Base-by-base conservation (phyloP, 2,797 vertebrate species). In the Staurois parvus region DNA sequence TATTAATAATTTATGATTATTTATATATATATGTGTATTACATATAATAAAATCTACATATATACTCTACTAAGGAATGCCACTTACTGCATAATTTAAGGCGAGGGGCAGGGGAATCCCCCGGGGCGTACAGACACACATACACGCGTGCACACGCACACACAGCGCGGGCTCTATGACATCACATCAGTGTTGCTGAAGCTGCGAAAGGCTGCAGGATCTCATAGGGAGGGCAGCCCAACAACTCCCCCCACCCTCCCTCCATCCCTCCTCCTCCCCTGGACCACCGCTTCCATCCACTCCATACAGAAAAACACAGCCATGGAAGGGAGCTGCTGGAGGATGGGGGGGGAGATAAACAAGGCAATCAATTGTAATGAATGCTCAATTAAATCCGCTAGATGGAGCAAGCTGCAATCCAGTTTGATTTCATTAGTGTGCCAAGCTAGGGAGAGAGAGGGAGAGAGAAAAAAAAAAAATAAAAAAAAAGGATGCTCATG, bases 331-430 rank as follows among this genome's bases (percentile, higher is more conserved):
- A 79, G 56, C 40, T 34, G 67, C 37, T 32, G 67, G 68, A 67
- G 75, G 80, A 59, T 69, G 64, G 84, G 79, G 84, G 79, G 79
- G 52, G 80, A 78, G 29, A 79, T 79, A 68, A 83, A 79, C 80
- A 83, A 78, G 80, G 34, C 81, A 83, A 87, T 87, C 81, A 87
- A 87, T 83, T 40, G 80, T 83, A 83, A 79, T 79, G 80, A 87
- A 87, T 77, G 73, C 80, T 45, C 45, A 40, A 87, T 79, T 79
- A 78, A 83, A 79, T 83, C 85, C 85, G 56, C 85, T 87, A 87
- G 85, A 87, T 87, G 85, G 85, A 87, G 85, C 80, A 77, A 30
- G 81, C 74, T 69, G 80, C 56, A 32, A 83, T 83, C 77, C 75
- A 52, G 19, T 34, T 83, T 28, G 37, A 79, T 87, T 79, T 29